Percentiles rank a stretch among this genome's conserved stretches.
Evolutionary conservation across 2,888 invertebrate genomes (phyloP).

Genomic region (Cotesia congregata): DNA sequence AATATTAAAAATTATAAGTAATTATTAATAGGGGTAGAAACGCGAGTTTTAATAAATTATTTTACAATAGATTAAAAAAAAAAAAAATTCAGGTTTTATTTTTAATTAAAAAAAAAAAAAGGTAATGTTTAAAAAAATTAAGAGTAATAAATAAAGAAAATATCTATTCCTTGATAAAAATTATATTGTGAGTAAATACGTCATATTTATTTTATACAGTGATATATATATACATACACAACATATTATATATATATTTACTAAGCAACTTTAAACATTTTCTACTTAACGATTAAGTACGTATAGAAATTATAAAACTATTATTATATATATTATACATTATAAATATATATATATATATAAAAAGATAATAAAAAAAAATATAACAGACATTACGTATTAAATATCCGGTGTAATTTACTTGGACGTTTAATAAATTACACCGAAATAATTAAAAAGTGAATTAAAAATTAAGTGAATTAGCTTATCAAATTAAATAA

Average conservation of each 20-base stretch:
- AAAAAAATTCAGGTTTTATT: slow-evolving; percentile 29
- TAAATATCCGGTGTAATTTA: not conserved
- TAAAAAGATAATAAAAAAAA: not conserved
- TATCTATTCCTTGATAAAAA: slow-evolving; percentile 1
- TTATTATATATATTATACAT: not conserved
- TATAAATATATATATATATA: not conserved
- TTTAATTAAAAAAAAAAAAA: slow-evolving; percentile 23
- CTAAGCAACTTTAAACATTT: slow-evolving; percentile 41
- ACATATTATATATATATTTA: slow-evolving; percentile 15
- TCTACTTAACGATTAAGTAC: slow-evolving; percentile 47
- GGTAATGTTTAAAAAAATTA: slow-evolving; percentile 32
- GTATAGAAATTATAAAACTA: slow-evolving; percentile 34
- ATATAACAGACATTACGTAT: not conserved
- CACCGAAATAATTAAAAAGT: slow-evolving; percentile 2
- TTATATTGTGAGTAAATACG: not conserved
- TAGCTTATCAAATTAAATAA: slow-evolving; percentile 21
- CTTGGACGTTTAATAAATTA: not conserved
- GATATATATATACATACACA: slow-evolving; percentile 13
- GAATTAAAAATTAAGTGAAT: slow-evolving; percentile 13
- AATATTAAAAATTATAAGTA: slow-evolving; percentile 41
- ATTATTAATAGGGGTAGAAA: slow-evolving; percentile 52
- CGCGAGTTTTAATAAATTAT: slow-evolving; percentile 49
- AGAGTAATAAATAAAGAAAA: slow-evolving; percentile 8
- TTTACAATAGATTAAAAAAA: slow-evolving; percentile 3
- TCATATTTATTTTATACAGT: not conserved